phyloP scores from a whole-genome alignment of 2,113 vertebrate genomes.

The Lethenteron camtschaticum region DNA sequence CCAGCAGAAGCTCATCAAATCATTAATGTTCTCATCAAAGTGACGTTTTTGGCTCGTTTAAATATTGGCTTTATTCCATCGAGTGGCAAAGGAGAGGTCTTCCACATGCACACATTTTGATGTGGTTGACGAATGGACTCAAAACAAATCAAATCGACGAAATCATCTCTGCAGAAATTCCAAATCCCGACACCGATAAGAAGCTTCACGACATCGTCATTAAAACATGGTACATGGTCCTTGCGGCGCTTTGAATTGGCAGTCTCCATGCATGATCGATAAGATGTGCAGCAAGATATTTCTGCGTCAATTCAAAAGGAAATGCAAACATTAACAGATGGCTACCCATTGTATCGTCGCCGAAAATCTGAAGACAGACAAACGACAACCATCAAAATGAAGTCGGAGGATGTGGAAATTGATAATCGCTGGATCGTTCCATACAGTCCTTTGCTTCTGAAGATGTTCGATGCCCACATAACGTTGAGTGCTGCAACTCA shows the following conservation, averaged over 20 bases:
- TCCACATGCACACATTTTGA: neutral
- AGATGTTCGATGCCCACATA: neutral
- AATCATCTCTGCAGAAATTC: neutral
- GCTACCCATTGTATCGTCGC: neutral
- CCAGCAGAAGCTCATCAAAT: neutral
- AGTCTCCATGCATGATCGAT: neutral
- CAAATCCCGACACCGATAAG: neutral
- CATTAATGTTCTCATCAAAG: neutral
- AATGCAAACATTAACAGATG: neutral
- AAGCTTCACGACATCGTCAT: neutral
- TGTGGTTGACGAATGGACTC: neutral
- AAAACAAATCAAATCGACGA: neutral
- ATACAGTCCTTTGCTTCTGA: neutral
- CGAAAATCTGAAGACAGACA: neutral
- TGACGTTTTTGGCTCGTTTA: neutral
- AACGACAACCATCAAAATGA: neutral
- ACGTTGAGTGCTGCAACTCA: neutral
- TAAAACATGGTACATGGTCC: neutral
- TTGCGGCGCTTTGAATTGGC: neutral
- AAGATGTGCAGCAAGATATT: neutral
- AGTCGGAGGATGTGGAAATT: neutral
- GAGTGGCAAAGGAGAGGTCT: neutral
- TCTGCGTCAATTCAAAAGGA: neutral
- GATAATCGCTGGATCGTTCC: neutral
- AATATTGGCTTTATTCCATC: neutral